Evolutionary conservation across 2,113 vertebrate species (phyloP).

Genomic region (Callipepla squamata): DNA sequence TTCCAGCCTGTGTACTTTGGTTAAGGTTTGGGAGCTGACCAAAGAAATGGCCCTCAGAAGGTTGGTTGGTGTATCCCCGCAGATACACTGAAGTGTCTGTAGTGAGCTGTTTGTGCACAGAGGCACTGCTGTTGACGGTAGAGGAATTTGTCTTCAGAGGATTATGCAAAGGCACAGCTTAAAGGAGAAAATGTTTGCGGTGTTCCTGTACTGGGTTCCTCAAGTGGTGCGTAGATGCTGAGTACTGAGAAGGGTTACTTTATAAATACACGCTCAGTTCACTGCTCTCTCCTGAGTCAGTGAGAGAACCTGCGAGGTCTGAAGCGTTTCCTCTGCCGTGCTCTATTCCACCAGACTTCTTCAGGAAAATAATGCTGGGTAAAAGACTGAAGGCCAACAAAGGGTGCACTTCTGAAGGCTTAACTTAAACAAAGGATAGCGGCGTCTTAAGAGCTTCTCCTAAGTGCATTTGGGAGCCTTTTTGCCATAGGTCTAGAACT

Average conservation of each 20-base stretch:
- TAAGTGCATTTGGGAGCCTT: not conserved
- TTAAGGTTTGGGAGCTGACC: not conserved
- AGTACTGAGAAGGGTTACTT: not conserved
- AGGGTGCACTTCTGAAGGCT: not conserved
- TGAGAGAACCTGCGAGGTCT: not conserved
- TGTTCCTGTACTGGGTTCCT: not conserved
- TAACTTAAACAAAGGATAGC: not conserved
- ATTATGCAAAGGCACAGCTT: not conserved
- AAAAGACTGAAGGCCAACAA: not conserved
- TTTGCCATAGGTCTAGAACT: not conserved
- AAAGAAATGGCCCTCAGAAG: not conserved
- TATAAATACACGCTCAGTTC: not conserved
- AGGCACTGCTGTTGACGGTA: not conserved
- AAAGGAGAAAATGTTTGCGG: not conserved
- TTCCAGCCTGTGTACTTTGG: fast-evolving
- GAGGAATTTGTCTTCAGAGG: not conserved
- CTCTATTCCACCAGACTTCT: not conserved
- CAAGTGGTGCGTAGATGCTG: not conserved
- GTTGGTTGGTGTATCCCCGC: not conserved
- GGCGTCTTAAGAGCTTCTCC: not conserved
- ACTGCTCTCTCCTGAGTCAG: not conserved
- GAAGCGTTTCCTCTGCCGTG: not conserved
- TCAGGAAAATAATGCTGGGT: not conserved
- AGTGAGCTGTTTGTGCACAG: not conserved
- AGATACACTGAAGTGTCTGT: not conserved